These are phyloP conservation scores for Cephus pygmeus DNA, from an alignment of 2,888 invertebrate genomes.

Conservation along the genomic window DNA sequence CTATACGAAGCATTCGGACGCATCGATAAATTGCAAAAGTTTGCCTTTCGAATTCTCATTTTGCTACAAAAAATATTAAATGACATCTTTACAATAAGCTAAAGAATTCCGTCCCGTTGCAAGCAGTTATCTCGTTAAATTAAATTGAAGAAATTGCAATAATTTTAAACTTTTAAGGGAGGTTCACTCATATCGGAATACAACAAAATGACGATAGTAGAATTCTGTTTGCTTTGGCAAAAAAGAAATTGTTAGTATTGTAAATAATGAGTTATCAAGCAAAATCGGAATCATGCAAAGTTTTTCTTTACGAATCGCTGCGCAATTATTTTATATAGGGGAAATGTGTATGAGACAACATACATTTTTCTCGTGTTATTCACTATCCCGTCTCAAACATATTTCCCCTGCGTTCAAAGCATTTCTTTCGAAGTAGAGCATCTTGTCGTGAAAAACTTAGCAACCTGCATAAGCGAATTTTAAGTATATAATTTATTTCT, in stretches of 20 bases:
- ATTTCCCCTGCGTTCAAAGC: background rate
- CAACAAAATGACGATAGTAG: too few species aligned
- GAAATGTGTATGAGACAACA: too few species aligned
- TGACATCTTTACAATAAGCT: background rate
- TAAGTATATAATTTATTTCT: background rate
- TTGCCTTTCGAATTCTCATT: background rate
- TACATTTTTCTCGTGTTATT: too few species aligned
- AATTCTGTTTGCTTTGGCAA: too few species aligned
- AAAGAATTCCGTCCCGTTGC: background rate
- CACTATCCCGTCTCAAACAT: too few species aligned
- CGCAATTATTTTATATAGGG: background rate
- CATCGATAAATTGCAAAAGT: conserved; percentile 14
- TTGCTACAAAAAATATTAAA: background rate
- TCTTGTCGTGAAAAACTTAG: background rate
- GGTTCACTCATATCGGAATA: too few species aligned
- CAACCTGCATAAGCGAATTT: background rate
- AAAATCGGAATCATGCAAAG: too few species aligned
- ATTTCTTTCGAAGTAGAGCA: background rate
- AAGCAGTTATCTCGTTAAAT: background rate
- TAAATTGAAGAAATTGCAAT: background rate
- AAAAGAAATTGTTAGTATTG: too few species aligned
- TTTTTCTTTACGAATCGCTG: background rate
- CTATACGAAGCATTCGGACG: conserved; percentile 20
- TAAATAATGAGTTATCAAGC: too few species aligned
- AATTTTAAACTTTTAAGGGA: background rate